Percentiles rank a stretch among this genome's conserved stretches.
phyloP scores from a whole-genome alignment of 2,113 vertebrate genomes.

The Rhinolophus ferrumequinum region DNA sequence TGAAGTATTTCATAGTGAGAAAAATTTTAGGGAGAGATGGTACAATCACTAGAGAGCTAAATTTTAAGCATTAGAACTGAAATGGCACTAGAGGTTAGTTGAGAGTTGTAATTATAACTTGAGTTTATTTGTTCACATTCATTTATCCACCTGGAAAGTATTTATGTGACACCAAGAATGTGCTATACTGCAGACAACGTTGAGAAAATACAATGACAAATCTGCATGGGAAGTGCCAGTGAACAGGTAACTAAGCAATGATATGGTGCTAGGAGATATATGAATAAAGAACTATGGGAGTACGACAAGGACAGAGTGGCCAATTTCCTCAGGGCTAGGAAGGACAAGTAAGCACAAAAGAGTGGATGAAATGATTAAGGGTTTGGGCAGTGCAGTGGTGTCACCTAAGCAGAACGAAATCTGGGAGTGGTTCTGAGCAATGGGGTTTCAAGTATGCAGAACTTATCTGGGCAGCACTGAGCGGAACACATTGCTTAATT shows the following conservation, averaged over 20 bases:
- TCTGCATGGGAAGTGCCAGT: background rate
- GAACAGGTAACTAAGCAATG: background rate
- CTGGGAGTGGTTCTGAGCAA: background rate
- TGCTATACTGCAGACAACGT: background rate
- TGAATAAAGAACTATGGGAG: background rate
- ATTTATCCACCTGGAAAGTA: background rate
- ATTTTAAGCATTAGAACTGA: background rate
- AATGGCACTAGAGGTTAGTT: background rate
- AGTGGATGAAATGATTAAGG: background rate
- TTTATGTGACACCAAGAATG: background rate
- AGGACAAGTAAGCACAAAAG: background rate
- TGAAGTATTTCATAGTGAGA: background rate
- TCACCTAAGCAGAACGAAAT: background rate
- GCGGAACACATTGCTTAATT: background rate
- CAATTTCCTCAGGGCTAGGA: background rate
- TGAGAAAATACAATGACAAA: background rate
- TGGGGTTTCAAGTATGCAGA: background rate
- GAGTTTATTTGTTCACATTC: background rate
- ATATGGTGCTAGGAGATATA: background rate
- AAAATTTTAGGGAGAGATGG: background rate
- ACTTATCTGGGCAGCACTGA: background rate
- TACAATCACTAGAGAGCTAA: background rate
- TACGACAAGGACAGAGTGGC: accelerated
- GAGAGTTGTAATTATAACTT: background rate
- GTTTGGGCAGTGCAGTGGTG: too few species aligned